These are phyloP conservation scores for Nothura maculosa DNA, from an alignment of 2,797 vertebrate genomes.

Conservation along the genomic window DNA sequence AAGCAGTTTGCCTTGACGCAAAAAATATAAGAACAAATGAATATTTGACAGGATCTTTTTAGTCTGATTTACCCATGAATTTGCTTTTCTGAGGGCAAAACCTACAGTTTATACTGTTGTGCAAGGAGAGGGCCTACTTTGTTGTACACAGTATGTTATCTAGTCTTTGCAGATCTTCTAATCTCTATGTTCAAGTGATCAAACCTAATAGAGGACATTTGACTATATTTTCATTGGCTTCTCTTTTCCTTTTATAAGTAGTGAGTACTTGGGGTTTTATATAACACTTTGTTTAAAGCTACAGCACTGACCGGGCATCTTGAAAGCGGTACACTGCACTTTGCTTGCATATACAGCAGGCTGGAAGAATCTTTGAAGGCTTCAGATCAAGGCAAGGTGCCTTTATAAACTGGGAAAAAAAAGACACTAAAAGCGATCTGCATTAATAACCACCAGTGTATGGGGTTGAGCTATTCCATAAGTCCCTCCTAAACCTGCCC, in stretches of 20 bases:
- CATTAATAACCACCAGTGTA: background rate
- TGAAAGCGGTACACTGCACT: rapidly evolving
- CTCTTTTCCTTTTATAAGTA: background rate
- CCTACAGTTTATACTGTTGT: background rate
- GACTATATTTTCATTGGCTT: background rate
- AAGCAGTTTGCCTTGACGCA: background rate
- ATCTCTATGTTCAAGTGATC: background rate
- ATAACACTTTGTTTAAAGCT: background rate
- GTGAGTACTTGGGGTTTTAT: background rate
- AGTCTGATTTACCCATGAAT: background rate
- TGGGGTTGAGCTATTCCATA: rapidly evolving
- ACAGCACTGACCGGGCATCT: background rate
- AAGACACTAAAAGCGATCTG: background rate
- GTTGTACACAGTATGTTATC: background rate
- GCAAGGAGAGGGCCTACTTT: background rate
- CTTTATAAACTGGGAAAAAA: background rate
- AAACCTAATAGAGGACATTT: background rate
- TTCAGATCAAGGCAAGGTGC: background rate
- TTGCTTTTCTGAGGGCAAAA: background rate
- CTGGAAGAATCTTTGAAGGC: background rate
- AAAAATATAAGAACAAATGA: background rate
- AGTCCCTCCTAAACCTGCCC: rapidly evolving
- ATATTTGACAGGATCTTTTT: background rate
- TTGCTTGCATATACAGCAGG: rapidly evolving
- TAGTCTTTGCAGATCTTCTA: background rate